Evolutionary conservation across 2,888 invertebrate species (phyloP).

Genomic region (Parnassius apollo): DNA sequence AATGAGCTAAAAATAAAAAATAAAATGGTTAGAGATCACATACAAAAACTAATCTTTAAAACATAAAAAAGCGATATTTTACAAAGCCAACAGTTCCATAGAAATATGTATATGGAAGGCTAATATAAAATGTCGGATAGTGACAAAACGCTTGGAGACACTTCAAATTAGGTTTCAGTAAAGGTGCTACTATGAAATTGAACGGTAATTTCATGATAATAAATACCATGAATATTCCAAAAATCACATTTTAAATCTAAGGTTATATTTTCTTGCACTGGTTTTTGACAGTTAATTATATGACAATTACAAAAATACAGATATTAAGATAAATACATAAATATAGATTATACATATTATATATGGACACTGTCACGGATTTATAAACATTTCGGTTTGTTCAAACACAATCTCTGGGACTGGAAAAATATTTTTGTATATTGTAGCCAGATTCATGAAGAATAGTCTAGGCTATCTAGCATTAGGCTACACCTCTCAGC

Average conservation of each 20-base stretch:
- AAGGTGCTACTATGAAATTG: slow-evolving; percentile 46
- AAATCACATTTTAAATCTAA: slow-evolving; percentile 1
- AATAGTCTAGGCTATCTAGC: no score
- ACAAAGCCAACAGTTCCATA: slow-evolving; percentile 60
- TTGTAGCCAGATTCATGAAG: no score
- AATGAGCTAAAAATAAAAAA: slow-evolving; percentile 43
- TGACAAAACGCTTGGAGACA: slow-evolving; percentile 51
- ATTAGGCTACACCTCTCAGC: no score
- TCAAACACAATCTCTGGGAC: no score
- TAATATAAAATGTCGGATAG: slow-evolving; percentile 49
- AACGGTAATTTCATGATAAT: slow-evolving; percentile 60
- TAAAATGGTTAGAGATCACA: neutral
- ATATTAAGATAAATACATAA: no score
- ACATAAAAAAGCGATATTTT: slow-evolving; percentile 32
- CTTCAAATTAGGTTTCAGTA: slow-evolving; percentile 54
- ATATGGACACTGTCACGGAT: no score
- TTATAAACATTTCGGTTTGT: no score
- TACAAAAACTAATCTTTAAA: neutral
- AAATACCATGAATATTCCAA: neutral
- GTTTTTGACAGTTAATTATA: slow-evolving; percentile 4
- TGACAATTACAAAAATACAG: no score
- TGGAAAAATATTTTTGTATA: no score
- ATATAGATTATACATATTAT: no score
- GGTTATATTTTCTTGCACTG: slow-evolving; percentile 6
- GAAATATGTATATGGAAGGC: slow-evolving; percentile 53